Evolutionary conservation across 2,797 vertebrate genomes (phyloP).

Genomic region (Nannoperca obscura): DNA sequence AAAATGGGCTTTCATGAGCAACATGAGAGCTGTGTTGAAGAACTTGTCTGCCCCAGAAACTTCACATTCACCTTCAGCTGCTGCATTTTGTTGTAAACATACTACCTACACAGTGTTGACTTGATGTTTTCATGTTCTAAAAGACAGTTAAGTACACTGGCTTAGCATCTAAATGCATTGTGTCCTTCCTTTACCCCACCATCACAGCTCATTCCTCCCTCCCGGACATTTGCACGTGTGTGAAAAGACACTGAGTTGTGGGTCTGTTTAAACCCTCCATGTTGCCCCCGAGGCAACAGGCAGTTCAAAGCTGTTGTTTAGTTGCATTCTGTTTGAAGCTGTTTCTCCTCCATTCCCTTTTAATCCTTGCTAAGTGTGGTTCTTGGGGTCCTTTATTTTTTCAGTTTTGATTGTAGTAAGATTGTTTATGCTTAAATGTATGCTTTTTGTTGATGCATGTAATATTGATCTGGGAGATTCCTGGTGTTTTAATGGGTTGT

Average conservation of each 20-base stretch:
- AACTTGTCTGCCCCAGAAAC: background rate
- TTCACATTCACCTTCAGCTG: background rate
- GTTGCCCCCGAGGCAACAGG: constrained; percentile 81
- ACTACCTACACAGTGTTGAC: constrained; percentile 46
- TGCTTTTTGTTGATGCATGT: constrained; percentile 20
- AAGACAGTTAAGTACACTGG: constrained; percentile 22
- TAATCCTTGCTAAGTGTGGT: constrained; percentile 48
- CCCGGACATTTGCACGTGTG: constrained; percentile 85
- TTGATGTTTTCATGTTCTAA: constrained; percentile 3
- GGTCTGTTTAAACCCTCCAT: constrained; percentile 68
- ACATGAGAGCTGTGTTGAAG: background rate
- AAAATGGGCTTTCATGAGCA: constrained; percentile 5
- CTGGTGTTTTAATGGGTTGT: background rate
- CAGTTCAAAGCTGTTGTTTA: constrained; percentile 81
- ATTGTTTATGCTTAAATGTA: constrained; percentile 49
- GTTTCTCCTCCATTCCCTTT: constrained; percentile 43
- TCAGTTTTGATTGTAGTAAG: constrained; percentile 46
- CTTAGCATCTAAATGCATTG: constrained; percentile 73
- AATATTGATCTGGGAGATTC: constrained; percentile 19
- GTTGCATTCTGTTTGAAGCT: constrained; percentile 65
- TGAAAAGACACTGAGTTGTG: constrained; percentile 75
- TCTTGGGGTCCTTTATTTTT: constrained; percentile 41
- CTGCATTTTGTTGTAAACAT: constrained; percentile 14
- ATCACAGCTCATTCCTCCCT: constrained; percentile 68
- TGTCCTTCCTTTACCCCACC: constrained; percentile 54